A percentile compares a stretch with the other conserved stretches of the same genome.
Evolutionary conservation across 1,140 invertebrate genomes (phyloP).

Genomic region (Leptoteleia sp.): DNA sequence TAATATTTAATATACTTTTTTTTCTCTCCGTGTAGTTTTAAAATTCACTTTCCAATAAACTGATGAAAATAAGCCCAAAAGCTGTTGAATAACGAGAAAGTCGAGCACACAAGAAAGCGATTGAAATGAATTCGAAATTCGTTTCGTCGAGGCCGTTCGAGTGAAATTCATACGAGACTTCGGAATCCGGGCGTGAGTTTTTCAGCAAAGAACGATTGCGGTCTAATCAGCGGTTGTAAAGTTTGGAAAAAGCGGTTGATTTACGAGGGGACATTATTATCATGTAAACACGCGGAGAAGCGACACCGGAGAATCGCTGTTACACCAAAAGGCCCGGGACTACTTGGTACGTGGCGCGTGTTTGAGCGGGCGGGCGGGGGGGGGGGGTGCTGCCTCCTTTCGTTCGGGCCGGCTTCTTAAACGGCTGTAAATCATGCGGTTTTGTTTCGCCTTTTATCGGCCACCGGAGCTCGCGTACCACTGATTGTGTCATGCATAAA

Average conservation of each 20-base stretch:
- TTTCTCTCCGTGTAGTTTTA: too few relatives aligned
- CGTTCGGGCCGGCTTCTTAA: conserved; percentile 60
- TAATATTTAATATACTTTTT: too few relatives aligned
- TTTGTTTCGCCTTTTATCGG: conserved; percentile 70
- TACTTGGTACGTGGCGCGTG: conserved; percentile 61
- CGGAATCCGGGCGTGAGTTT: too few relatives aligned
- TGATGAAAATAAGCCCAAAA: too few relatives aligned
- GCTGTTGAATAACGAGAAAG: too few relatives aligned
- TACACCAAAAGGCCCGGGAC: conserved; percentile 29
- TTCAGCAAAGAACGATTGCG: too few relatives aligned
- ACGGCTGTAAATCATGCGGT: conserved; percentile 69
- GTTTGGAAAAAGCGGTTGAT: conserved; percentile 30
- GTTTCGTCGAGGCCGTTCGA: too few relatives aligned
- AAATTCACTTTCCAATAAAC: too few relatives aligned
- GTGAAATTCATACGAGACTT: background rate
- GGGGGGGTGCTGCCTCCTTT: too few relatives aligned
- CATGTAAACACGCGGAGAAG: conserved; percentile 44
- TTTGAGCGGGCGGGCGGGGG: too few relatives aligned
- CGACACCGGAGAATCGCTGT: conserved; percentile 48
- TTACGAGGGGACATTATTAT: conserved; percentile 50
- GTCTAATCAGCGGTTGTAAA: conserved; percentile 18
- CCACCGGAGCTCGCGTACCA: conserved; percentile 62
- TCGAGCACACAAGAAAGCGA: too few relatives aligned
- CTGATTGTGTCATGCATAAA: conserved; percentile 80
- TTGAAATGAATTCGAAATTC: too few relatives aligned